Evolutionary conservation across 2,888 invertebrate genomes (phyloP).

Genomic region (Nemurella pictetii): DNA sequence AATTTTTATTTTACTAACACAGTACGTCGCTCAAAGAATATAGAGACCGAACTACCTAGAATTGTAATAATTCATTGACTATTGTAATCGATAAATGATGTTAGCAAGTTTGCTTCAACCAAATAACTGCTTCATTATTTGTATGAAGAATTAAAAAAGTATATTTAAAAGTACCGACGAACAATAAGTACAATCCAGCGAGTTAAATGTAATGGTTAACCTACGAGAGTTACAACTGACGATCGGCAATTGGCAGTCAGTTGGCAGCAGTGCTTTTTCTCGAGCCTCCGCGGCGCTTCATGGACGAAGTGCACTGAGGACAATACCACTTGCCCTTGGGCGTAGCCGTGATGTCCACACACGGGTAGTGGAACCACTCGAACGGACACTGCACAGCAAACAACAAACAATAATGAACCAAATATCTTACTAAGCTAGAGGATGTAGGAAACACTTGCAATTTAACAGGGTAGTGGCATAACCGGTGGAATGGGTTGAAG

Average conservation of each 20-base stretch:
- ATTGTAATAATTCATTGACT: background rate
- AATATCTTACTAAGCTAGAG: too few relatives aligned
- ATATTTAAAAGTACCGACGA: background rate
- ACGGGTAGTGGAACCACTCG: conserved; percentile 99
- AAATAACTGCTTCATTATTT: background rate
- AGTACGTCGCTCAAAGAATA: background rate
- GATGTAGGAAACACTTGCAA: too few relatives aligned
- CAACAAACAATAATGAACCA: background rate
- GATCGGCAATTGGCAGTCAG: background rate
- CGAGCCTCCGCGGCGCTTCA: conserved; percentile 76
- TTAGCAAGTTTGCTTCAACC: background rate
- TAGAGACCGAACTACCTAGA: background rate
- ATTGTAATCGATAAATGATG: background rate
- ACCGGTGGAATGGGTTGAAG: too few relatives aligned
- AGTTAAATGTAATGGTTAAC: background rate
- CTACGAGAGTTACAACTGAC: background rate
- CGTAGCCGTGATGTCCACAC: conserved; percentile 93
- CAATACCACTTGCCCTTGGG: conserved; percentile 99
- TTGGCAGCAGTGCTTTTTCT: conserved; percentile 58
- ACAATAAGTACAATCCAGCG: background rate
- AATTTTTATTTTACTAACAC: background rate
- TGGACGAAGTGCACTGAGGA: conserved; percentile 87
- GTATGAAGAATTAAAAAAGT: background rate
- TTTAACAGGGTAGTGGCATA: too few relatives aligned
- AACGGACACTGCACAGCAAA: conserved; percentile 79